Conservation (phyloP, 2,797 vertebrate species). For the Garrulus glandarius region DNA sequence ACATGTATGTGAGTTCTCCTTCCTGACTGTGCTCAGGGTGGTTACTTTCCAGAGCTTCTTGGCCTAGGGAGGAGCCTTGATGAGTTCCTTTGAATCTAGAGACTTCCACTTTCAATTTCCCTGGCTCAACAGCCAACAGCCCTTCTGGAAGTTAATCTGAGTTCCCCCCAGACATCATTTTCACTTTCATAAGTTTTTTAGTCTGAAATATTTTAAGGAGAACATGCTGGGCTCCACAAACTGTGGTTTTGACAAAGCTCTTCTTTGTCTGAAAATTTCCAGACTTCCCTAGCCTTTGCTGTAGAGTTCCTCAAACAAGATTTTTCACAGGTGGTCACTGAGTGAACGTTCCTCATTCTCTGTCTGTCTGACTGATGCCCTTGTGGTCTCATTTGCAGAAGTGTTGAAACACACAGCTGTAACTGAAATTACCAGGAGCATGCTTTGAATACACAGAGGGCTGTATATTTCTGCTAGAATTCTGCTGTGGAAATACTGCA, state of each 20-base stretch:
- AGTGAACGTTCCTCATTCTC: conserved; percentile 43
- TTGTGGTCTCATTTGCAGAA: conserved; percentile 46
- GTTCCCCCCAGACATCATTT: neutral
- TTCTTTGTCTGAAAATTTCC: conserved; percentile 14
- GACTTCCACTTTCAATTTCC: neutral
- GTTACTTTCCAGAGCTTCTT: neutral
- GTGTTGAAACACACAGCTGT: conserved; percentile 22
- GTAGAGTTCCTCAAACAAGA: neutral
- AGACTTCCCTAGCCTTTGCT: neutral
- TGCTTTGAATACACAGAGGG: neutral
- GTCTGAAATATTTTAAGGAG: neutral
- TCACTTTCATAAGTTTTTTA: neutral
- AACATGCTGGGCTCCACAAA: neutral
- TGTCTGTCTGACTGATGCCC: neutral
- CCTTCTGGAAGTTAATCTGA: neutral
- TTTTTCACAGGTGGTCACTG: conserved; percentile 30
- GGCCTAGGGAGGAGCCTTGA: neutral
- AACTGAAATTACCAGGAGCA: neutral
- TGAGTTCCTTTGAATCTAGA: neutral
- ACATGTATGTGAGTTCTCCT: accelerated
- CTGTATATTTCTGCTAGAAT: neutral
- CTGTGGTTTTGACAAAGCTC: neutral
- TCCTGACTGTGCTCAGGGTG: neutral
- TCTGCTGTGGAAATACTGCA: neutral
- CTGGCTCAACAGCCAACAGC: neutral